Evolutionary conservation across 2,113 vertebrate genomes (phyloP).

Genomic region (Myodes glareolus): DNA sequence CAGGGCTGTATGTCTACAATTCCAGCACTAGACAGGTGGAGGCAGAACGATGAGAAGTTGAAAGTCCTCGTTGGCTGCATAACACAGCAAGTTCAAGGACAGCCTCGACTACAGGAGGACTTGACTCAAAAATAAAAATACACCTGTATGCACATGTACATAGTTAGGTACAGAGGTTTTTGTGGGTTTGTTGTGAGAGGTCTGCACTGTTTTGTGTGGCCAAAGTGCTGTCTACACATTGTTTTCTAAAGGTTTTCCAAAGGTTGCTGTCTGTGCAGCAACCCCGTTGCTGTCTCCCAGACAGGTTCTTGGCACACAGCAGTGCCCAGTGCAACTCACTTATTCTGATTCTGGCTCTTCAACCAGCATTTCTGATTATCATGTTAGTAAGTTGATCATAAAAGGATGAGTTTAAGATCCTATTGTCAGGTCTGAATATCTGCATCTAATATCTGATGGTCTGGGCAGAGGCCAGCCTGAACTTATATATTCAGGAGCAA

Average conservation of each 20-base stretch:
- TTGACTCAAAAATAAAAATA: neutral
- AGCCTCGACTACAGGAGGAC: neutral
- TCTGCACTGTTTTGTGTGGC: neutral
- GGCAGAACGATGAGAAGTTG: neutral
- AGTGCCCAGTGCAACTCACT: neutral
- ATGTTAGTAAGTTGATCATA: neutral
- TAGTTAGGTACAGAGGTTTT: neutral
- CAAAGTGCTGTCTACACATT: neutral
- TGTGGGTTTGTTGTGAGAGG: neutral
- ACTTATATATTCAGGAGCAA: neutral
- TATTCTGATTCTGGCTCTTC: neutral
- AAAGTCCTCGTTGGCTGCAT: neutral
- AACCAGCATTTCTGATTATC: conserved; percentile 1
- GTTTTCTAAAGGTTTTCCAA: neutral
- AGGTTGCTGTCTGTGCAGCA: too few relatives aligned
- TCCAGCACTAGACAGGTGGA: neutral
- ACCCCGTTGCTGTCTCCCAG: too few relatives aligned
- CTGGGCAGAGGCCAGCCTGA: neutral
- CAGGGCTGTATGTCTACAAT: neutral
- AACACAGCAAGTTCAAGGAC: neutral
- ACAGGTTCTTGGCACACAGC: neutral
- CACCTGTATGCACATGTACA: neutral
- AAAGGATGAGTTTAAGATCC: neutral
- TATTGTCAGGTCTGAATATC: neutral
- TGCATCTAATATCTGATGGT: neutral